A percentile compares a stretch with the other conserved stretches of the same genome.
These are phyloP conservation scores for Drosophila histrio DNA, from an alignment of 2,888 invertebrate genomes.

Conservation along the genomic window DNA sequence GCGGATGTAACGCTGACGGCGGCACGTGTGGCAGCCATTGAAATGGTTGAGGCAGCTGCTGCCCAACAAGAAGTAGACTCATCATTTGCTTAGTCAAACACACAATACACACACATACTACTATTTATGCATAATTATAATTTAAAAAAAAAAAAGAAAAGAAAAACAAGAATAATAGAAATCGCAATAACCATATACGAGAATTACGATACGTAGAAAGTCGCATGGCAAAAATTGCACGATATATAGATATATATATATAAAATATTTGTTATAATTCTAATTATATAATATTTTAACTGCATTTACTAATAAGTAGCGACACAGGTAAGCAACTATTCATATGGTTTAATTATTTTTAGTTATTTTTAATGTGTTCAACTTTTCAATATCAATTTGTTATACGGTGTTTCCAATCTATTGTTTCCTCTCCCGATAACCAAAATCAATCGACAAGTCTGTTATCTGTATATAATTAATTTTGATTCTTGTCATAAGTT, in stretches of 20 bases:
- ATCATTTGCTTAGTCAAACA: conserved; percentile 44
- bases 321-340: conserved; percentile 17
- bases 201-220: conserved; percentile 27
- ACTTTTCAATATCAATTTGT: conserved; percentile 22
- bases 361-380: conserved; percentile 16
- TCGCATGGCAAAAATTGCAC: conserved; percentile 21
- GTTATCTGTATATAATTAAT: conserved; percentile 37
- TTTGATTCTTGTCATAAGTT: conserved; percentile 42
- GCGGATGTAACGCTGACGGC: conserved; percentile 67
- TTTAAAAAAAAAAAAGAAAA: not conserved
- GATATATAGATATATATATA: conserved; percentile 25
- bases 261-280: conserved; percentile 43
- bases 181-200: conserved; percentile 23
- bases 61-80: conserved; percentile 42
- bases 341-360: conserved; percentile 27
- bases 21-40: conserved; percentile 66
- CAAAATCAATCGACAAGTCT: conserved; percentile 27
- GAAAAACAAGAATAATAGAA: conserved; percentile 15
- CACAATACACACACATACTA: conserved; percentile 16
- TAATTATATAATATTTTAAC: conserved; percentile 34
- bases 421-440: conserved; percentile 7
- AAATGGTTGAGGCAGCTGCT: conserved; percentile 58
- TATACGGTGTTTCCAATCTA: conserved; percentile 13
- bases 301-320: conserved; percentile 46
- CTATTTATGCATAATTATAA: conserved; percentile 26